Base-by-base conservation (phyloP, 2,797 vertebrate genomes). In the Lycodopsis pacificus region DNA sequence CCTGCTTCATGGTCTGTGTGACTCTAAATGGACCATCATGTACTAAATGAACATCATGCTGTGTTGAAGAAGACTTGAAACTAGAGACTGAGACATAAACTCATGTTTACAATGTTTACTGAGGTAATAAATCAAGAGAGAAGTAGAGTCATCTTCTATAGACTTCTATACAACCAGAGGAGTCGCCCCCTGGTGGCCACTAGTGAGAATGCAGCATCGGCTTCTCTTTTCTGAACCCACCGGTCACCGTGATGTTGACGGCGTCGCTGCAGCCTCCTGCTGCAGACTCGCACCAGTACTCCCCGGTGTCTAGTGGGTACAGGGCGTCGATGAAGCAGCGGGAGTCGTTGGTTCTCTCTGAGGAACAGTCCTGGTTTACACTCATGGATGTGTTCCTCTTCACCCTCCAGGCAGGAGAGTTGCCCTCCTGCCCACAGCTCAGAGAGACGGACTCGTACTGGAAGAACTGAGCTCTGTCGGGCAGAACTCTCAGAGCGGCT, bases 231-330 rank as follows among this genome's bases (percentile, higher is more conserved):
- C 57, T 30, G 0, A 27, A 76, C 77, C 32, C 44, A 86, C 86
- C 30, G 0, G 3, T 25, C 20, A 86, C 78, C 1, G 48, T 66
- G 65, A 88, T 69, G 61, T 56, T 71, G 27, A 86, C 51, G 6
- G 51, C 3, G 4, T 65, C 4, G 13, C 86, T 81, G 46, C 65
- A 22, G 6, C 14, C 14, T 57, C 77, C 81, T 1, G 61, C 82
- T 77, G 8, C 59, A 68, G 81, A 88, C 61, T 89, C 85, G 71
- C 85, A 88, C 86, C 79, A 86, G 84, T 81, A 90, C 48, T 48
- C 42, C 63, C 77, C 88, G 25, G 0, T 32, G 67, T 84, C 83
- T 0, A 0, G 0, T 0, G 5, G 3, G 11, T 78, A 81, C 8
- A 32, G 0, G 0, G 13, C 32, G 1, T 0, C 2, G 0, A 77